Conservation (phyloP, 2,113 vertebrate species). For the Promerops cafer region DNA sequence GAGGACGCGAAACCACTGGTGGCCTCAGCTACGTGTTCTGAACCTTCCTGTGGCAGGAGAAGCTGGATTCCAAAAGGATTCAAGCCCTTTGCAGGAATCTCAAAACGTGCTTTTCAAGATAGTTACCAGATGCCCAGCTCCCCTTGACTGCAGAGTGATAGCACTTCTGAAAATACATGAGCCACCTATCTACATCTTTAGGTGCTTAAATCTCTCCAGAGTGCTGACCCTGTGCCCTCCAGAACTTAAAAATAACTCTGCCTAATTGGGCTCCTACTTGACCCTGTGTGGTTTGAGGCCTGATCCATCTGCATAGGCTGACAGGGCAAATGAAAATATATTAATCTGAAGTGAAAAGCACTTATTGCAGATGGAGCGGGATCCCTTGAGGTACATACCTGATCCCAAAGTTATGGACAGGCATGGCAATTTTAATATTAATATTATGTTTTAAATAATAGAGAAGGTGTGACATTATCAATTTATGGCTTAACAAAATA, state of each 20-base stretch:
- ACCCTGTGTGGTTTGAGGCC: not conserved
- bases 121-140: not conserved
- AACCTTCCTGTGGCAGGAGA: not conserved
- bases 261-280: slow-evolving; percentile 21
- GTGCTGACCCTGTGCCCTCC: not conserved
- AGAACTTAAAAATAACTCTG: slow-evolving; percentile 38
- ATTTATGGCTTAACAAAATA: slow-evolving; percentile 3
- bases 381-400: not conserved
- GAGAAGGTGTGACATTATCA: not conserved
- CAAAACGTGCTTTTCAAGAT: not conserved
- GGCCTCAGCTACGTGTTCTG: not conserved
- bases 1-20: not conserved
- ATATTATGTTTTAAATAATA: not conserved
- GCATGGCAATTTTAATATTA: not conserved
- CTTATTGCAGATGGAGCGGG: not conserved
- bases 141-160: not conserved
- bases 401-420: not conserved
- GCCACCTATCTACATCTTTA: not conserved
- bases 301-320: not conserved
- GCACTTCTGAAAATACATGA: slow-evolving; percentile 1
- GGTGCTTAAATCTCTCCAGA: not conserved
- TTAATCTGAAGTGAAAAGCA: slow-evolving; percentile 35
- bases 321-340: slow-evolving; percentile 21
- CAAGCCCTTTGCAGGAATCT: not conserved
- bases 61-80: not conserved